Base-by-base conservation (phyloP, 2,888 invertebrate genomes). In the Oithona nana region DNA sequence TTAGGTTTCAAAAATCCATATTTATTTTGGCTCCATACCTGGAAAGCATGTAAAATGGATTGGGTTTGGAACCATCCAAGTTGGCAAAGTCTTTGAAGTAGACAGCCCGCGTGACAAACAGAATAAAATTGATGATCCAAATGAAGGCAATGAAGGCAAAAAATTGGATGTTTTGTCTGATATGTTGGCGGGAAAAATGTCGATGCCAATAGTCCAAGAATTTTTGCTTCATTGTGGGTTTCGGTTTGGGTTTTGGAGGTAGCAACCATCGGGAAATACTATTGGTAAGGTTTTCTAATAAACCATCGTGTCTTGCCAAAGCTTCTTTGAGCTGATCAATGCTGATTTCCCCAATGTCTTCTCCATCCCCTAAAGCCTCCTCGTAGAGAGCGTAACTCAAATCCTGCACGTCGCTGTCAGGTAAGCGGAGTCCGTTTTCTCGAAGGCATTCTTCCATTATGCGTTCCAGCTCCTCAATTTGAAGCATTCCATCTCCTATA, bases 21-120 rank as follows among this genome's bases (percentile, higher is more conserved):
- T n/a, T n/a, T n/a, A n/a, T n/a, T n/a, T n/a, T n/a, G n/a, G n/a
- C n/a, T n/a, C n/a, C n/a, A n/a, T n/a, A n/a, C n/a, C 67, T 54
- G 20, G 66, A 65, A 57, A 66, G 63, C 61, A 66, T 64, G 29
- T 62, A 62, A 31, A 62, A 62, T 20, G 54, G 54, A 62, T 62
- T 62, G 20, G 62, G 62, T 3, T 6, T 56, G 6, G 24, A 54
- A n/a, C 48, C 56, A 26, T 66, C 64, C n/a, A 66, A 62, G 51
- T 64, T 62, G 50, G 64, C 58, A n/a, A 63, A 60, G 58, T 66
- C 57, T n/a, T 64, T 55, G 64, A 65, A 67, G 24, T 66, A 65
- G 58, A 64, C 66, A 11, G 66, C 65, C 30, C 67, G 30, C 26
- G 59, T 28, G 49, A 64, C 59, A 63, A 67, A 66, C 31, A 67